Conservation (phyloP, 2,113 vertebrate species). For the Microcebus tavaratra region DNA sequence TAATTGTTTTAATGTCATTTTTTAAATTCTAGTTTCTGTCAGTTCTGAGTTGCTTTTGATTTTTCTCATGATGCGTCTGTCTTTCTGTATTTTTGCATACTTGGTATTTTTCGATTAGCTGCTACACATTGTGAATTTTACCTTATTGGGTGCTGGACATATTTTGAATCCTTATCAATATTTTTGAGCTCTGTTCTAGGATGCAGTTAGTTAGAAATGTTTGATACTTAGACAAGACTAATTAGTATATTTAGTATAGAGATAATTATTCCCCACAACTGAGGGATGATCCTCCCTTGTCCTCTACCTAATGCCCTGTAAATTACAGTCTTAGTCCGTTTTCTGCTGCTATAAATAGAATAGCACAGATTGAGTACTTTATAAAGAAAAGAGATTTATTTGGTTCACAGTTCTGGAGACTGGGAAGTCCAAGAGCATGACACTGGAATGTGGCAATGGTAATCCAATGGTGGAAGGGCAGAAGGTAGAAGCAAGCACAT, state of each 20-base stretch:
- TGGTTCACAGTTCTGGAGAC: background rate
- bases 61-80: background rate
- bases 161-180: background rate
- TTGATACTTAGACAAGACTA: background rate
- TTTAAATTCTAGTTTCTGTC: background rate
- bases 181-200: background rate
- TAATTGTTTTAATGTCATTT: background rate
- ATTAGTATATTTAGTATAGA: background rate
- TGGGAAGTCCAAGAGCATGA: background rate
- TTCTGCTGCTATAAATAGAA: background rate
- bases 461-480: background rate
- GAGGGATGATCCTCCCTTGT: background rate
- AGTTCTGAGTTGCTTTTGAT: background rate
- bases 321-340: background rate
- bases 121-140: background rate
- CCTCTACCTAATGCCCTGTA: background rate
- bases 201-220: background rate
- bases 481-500: background rate
- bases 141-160: background rate
- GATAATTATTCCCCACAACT: background rate
- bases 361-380: background rate
- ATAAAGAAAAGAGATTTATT: background rate
- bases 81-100: background rate
- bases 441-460: background rate
- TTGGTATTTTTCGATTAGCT: background rate